Base-by-base conservation (phyloP, 2,888 invertebrate species). In the Lasioglossum vierecki region DNA sequence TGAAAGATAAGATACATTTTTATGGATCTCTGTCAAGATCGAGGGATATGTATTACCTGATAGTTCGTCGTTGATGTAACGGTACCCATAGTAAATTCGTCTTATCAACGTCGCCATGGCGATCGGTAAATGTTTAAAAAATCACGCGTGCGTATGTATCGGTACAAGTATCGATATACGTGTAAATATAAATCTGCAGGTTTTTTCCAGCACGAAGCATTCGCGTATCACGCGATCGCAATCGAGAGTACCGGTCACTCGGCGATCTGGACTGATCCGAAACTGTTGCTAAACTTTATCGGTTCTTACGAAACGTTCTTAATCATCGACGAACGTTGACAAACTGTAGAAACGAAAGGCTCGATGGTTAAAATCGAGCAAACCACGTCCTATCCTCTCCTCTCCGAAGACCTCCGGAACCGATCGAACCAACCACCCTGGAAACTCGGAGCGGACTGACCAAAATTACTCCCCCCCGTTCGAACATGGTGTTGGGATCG, bases 41-140 rank as follows among this genome's bases (percentile, higher is more conserved):
- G 0, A 60, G 0, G 26, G 35, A 72, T 11, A 1, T 71, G 75
- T 13, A 1, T 71, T 92, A 95, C 95, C 95, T 91, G 94, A 80
- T 9, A 92, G n/a, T 79, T 95, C 93, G 1, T 93, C 91, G 79
- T 93, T 94, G 2, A 94, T 5, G 71, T 91, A 93, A 30, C 85
- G 82, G 78, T 94, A 94, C 26, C 87, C 90, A 39, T 83, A 76
- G 8, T 91, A n/a, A 4, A 94, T 22, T 8, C 90, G 82, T 77
- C 84, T 89, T 49, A 94, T 92, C 53, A 94, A 81, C 6, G 92
- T 88, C 4, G 92, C 93, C 95, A 95, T 95, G 22, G 8, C 13
- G 60, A 60, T 60, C 26, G 2, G 13, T 13, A 26, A 26, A n/a
- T n/a, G 53, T 53, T 53, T 53, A 22, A 8, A 53, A 53, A 53